These are phyloP conservation scores for Actinopyga echinites DNA, from an alignment of 53 echinoderm and acorn worm species.

Conservation along the genomic window DNA sequence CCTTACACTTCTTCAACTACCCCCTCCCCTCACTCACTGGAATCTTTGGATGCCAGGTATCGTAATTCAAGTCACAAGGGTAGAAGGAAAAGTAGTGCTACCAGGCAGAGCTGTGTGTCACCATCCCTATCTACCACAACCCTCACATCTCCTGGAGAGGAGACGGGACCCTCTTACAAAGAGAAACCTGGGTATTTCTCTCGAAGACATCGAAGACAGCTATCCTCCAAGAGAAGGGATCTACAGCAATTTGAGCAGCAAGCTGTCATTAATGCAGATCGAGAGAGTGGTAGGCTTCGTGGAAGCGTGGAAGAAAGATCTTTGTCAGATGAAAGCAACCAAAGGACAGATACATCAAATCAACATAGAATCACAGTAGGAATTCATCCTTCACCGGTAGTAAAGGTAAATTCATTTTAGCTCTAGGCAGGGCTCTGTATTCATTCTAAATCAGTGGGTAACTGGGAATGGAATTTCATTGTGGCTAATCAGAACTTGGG, in stretches of 20 bases:
- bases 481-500: too few species aligned
- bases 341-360: constrained; percentile 42
- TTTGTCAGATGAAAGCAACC: not conserved
- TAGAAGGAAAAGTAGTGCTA: not conserved
- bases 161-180: not conserved
- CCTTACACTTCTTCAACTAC: not conserved
- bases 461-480: too few species aligned
- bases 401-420: not conserved
- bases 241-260: too few species aligned
- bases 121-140: constrained; percentile 15
- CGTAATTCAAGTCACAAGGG: not conserved
- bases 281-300: too few species aligned
- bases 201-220: too few species aligned
- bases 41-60: not conserved
- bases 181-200: not conserved
- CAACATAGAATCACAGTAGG: constrained; percentile 60
- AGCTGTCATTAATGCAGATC: too few species aligned
- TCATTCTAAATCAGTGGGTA: too few species aligned
- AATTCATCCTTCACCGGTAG: constrained; percentile 51
- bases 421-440: too few species aligned
- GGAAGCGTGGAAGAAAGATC: not conserved
- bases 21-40: constrained; percentile 21
- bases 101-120: not conserved
- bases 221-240: too few species aligned
- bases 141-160: constrained; percentile 14